Evolutionary conservation across 2,113 vertebrate genomes (phyloP).

Genomic region (Oncorhynchus nerka): DNA sequence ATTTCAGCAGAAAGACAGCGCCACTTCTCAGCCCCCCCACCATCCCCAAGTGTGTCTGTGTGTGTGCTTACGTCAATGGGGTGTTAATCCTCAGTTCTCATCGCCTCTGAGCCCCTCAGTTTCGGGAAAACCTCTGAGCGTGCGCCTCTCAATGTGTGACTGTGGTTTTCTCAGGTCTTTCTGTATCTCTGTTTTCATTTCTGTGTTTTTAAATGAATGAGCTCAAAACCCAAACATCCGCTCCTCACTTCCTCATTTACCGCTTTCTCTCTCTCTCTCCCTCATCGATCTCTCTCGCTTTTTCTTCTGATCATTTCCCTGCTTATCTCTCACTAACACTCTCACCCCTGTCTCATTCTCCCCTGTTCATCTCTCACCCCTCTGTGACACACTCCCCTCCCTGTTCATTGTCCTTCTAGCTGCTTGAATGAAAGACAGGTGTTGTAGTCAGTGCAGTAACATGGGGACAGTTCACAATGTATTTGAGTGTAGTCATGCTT

Average conservation of each 20-base stretch:
- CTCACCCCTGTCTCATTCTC: slow-evolving; percentile 7
- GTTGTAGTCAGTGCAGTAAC: not conserved
- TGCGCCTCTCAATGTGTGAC: slow-evolving; percentile 53
- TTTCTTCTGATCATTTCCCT: slow-evolving; percentile 11
- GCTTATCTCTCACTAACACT: not conserved
- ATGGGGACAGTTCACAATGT: no score
- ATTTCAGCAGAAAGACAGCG: slow-evolving; percentile 53
- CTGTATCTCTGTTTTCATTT: slow-evolving; percentile 53
- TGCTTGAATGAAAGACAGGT: not conserved
- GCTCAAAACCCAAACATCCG: slow-evolving; percentile 80
- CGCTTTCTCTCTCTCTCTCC: slow-evolving; percentile 58
- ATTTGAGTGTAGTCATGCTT: no score
- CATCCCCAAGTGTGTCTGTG: not conserved
- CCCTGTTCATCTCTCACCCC: slow-evolving; percentile 9
- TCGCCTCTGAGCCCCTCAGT: slow-evolving; percentile 65
- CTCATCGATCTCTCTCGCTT: slow-evolving; percentile 15
- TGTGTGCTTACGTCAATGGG: slow-evolving; percentile 71
- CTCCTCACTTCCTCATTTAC: slow-evolving; percentile 75
- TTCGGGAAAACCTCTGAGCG: slow-evolving; percentile 75
- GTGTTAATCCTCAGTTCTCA: slow-evolving; percentile 62
- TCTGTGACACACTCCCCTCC: not conserved
- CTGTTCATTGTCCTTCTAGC: not conserved
- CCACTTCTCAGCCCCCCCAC: slow-evolving; percentile 37
- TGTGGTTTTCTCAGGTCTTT: slow-evolving; percentile 80
- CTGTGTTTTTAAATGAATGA: slow-evolving; percentile 77